Conservation (phyloP, 2,888 invertebrate genomes). For the Osmoderma eremita region DNA sequence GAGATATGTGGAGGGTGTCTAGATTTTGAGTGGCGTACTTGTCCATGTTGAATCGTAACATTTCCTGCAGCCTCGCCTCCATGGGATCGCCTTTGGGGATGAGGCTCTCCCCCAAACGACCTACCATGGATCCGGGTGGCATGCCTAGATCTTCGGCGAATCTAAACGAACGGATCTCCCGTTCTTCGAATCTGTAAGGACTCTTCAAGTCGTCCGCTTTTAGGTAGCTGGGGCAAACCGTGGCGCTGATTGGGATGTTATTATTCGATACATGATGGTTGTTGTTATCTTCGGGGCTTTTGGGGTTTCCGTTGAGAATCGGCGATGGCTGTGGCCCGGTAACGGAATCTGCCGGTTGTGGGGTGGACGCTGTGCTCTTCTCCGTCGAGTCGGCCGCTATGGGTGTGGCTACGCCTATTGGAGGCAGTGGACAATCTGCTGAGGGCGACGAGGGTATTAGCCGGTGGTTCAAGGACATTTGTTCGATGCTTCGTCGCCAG, state of each 20-base stretch:
- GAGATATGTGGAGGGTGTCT: conserved; percentile 94
- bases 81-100: conserved; percentile 94
- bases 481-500: conserved; percentile 78
- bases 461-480: conserved; percentile 60
- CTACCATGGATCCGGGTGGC: conserved; percentile 84
- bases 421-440: conserved; percentile 49
- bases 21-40: conserved; percentile 93
- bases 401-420: conserved; percentile 59
- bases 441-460: conserved; percentile 53
- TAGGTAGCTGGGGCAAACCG: conserved; percentile 64
- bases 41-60: conserved; percentile 95
- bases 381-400: conserved; percentile 59
- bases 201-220: conserved; percentile 66
- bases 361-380: conserved; percentile 65
- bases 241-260: conserved; percentile 64
- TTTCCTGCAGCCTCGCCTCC: conserved; percentile 92
- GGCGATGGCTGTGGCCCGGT: conserved; percentile 55
- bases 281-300: conserved; percentile 67
- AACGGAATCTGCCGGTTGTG: conserved; percentile 63
- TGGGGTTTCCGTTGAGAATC: conserved; percentile 65
- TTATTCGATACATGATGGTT: conserved; percentile 65
- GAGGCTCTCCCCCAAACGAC: conserved; percentile 86
- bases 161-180: conserved; percentile 81
- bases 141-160: conserved; percentile 85
- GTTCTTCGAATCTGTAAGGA: conserved; percentile 85